Evolutionary conservation across 2,888 invertebrate species (phyloP).

Genomic region (Chrysotoxum bicinctum): DNA sequence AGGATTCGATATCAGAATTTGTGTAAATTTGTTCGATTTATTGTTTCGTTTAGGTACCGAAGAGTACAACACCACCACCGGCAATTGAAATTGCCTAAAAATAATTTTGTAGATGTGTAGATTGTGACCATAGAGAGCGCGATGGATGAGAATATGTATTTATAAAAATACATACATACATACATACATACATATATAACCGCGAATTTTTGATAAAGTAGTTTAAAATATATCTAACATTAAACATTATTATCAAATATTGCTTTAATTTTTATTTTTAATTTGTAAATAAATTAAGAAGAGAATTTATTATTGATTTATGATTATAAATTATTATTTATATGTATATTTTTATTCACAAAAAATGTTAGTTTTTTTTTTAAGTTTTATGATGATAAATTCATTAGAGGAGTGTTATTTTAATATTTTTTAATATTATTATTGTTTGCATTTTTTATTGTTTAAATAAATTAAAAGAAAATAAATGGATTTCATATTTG

Average conservation of each 20-base stretch:
- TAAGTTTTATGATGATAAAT: constrained; percentile 46
- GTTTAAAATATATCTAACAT: neutral
- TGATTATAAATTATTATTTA: constrained; percentile 10
- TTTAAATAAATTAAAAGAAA: constrained; percentile 38
- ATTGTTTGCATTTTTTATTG: constrained; percentile 28
- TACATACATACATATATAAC: neutral
- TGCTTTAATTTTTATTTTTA: neutral
- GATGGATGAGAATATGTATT: neutral
- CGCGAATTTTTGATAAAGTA: neutral
- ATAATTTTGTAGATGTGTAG: neutral
- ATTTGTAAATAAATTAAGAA: constrained; percentile 11
- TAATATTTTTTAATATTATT: neutral
- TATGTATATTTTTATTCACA: constrained; percentile 13
- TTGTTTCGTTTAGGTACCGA: constrained; percentile 56
- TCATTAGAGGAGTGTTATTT: constrained; percentile 18
- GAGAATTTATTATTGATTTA: constrained; percentile 22
- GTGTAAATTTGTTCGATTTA: constrained; percentile 39
- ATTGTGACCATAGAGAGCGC: neutral
- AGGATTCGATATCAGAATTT: constrained; percentile 29
- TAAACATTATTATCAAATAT: neutral
- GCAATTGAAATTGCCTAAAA: constrained; percentile 49
- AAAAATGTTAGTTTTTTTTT: constrained; percentile 1
- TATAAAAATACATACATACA: neutral
- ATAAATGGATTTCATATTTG: constrained; percentile 24
- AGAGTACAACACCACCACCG: constrained; percentile 38